Evolutionary conservation across 2,113 vertebrate species (phyloP), one percentile per base, ranked within the genome.

Genomic region (Natator depressus): DNA sequence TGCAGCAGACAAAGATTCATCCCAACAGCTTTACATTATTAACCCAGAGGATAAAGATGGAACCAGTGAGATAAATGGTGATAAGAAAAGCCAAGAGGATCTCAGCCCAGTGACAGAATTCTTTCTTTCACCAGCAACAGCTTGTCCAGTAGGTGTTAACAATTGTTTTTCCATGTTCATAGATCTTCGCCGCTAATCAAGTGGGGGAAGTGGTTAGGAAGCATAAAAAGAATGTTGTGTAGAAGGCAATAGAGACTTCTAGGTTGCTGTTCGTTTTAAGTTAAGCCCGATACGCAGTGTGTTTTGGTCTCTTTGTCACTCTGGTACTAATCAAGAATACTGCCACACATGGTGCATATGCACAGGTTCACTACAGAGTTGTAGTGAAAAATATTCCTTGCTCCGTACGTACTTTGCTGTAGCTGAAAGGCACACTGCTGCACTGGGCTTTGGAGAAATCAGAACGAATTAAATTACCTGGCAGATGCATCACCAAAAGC

Each of bases 51-150:
- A 25, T 8, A 7, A 53, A 1, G 22, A 65, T 75, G 78, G 57
- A 51, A 49, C 27, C 0, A 0, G 50, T 82, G 16, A 6, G 0
- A 49, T 47, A 0, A 2, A 27, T 5, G 3, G 85, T 83, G 38
- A 76, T 0, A 10, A 89, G 89, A 82, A 57, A 3, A 42, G n/a
- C 59, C 92, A 2, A 4, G 57, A 91, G 9, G 5, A 25, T 2
- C 25, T 1, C 50, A 83, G 59, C 94, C 96, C 82, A 8, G 96
- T 54, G 1, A 97, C 89, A 7, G 97, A 97, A 13, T 97, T 91
- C 29, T 90, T 98, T 88, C 97, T 96, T 24, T 96, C 89, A 35
- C 98, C 94, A 3, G 98, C 97, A 85, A 97, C 98, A 24, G 93
- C 93, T 3, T 94, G 97, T 72, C 97, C 95, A 84, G 97, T 98